Base-by-base conservation (phyloP, 2,797 vertebrate species). In the Chelmon rostratus region DNA sequence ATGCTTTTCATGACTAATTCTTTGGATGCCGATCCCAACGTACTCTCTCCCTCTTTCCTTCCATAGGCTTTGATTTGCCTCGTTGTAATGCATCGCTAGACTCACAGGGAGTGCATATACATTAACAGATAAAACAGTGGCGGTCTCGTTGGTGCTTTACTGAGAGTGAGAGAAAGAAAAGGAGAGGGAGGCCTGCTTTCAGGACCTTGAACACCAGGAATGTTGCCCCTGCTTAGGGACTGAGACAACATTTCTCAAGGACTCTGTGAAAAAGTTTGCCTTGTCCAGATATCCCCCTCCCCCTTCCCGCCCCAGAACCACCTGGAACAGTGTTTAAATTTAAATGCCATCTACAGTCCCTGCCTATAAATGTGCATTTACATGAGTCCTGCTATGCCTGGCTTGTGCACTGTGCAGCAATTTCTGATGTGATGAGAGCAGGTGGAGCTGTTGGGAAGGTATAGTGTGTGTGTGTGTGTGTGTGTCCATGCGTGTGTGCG, bases 191-290 rank as follows among this genome's bases (percentile, higher is more conserved):
- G 0, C 56, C 76, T 78, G 82, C 88, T 87, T 90, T 83, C 46
- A 68, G 81, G 85, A 89, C 90, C 89, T 90, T 90, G 85, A 89
- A 59, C 88, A 76, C 67, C 57, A 75, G 59, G 88, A 93, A 90
- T 84, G 80, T 84, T 62, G 28, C 65, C 44, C 68, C 59, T 76
- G 40, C 53, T 81, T 56, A 31, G 61, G 35, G 68, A 84, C 80
- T 37, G 58, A 85, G 76, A 79, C 46, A 77, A 84, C 81, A 76
- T 84, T 87, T 90, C 73, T 89, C 89, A 92, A 93, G 91, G 90
- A 84, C 84, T 84, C 69, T 64, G 61, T 75, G 8, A 83, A 92
- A 79, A 88, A 75, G 50, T 84, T 88, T 66, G 69, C 79, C 81
- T 65, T 86, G 86, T 83, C 90, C 81, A 79, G 76, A 81, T 63